Evolutionary conservation across 1,140 invertebrate genomes (phyloP).

Genomic region (Sitophilus oryzae): DNA sequence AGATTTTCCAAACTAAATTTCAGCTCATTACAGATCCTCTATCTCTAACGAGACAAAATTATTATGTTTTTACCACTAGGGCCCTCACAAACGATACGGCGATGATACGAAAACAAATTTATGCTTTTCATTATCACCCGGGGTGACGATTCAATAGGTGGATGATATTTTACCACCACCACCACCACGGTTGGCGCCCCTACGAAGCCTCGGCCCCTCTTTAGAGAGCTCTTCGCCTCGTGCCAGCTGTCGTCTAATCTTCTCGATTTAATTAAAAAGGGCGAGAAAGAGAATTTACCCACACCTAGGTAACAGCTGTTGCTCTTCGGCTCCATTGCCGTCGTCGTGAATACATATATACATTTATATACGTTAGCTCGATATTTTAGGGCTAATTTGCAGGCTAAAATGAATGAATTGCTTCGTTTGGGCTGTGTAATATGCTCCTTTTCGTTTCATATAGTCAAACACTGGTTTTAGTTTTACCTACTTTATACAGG

Average conservation of each 20-base stretch:
- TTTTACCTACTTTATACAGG: too few relatives aligned
- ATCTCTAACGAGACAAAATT: too few relatives aligned
- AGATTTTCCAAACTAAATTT: too few relatives aligned
- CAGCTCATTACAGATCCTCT: too few relatives aligned
- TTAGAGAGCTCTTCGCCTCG: constrained; percentile 4
- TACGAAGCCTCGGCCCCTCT: neutral
- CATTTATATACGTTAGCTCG: too few relatives aligned
- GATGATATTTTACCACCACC: constrained; percentile 6
- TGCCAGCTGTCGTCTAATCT: constrained; percentile 23
- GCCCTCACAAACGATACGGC: neutral
- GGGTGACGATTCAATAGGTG: constrained; percentile 6
- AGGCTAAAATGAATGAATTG: too few relatives aligned
- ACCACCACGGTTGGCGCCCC: too few relatives aligned
- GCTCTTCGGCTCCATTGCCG: constrained; percentile 9
- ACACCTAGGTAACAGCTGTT: constrained; percentile 18
- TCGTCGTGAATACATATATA: constrained; percentile 4
- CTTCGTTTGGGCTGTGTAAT: too few relatives aligned
- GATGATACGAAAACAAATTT: neutral
- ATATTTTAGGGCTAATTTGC: neutral
- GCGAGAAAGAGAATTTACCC: constrained; percentile 4
- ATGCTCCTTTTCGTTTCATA: too few relatives aligned
- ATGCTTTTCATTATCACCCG: neutral
- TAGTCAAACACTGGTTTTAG: too few relatives aligned
- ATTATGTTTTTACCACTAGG: too few relatives aligned
- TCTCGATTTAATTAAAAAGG: constrained; percentile 19